Base-by-base conservation (phyloP, 2,797 vertebrate genomes). In the Spea hammondii region DNA sequence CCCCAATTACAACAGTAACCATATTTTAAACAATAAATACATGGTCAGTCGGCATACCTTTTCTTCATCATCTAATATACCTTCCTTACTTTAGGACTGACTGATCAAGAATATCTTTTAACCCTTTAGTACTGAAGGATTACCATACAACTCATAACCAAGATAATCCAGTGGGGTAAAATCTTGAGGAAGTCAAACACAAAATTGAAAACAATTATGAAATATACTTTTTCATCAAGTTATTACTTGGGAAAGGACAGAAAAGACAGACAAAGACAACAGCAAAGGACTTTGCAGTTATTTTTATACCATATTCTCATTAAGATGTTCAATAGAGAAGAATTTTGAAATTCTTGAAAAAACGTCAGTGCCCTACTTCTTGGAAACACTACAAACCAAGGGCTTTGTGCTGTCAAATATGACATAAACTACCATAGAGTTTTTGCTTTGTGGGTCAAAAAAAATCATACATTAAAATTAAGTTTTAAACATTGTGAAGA, bases 271-370 rank as follows among this genome's bases (percentile, higher is more conserved):
- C 60, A 72, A 57, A 67, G 64, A 12, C 14, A 50, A 50, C n/a
- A 48, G 32, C 55, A 32, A 76, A 80, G 79, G 79, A n/a, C 79
- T 75, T 54, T 60, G 8, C 46, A 12, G 54, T 76, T 44, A 45
- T 66, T 72, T 49, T 71, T 80, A 11, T 66, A 65, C 51, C 59
- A 49, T 66, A 66, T 72, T 76, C 68, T 48, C 68, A 76, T 72
- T 76, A 80, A 59, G 70, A 67, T 49, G 32, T 72, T 51, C 47
- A 4, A 72, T 32, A 49, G 51, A 76, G 6, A n/a, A 76, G 4
- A 14, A 46, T 46, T 76, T 65, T 71, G 53, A 76, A 76, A 76
- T 57, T 50, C 60, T 76, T 66, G 9, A 50, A 72, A 60, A 72
- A 50, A 66, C 32, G 32, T 12, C 11, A 65, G 64, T 71, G 67